Evolutionary conservation across 2,113 vertebrate species (phyloP).

Genomic region (Anser brachyrhynchus): DNA sequence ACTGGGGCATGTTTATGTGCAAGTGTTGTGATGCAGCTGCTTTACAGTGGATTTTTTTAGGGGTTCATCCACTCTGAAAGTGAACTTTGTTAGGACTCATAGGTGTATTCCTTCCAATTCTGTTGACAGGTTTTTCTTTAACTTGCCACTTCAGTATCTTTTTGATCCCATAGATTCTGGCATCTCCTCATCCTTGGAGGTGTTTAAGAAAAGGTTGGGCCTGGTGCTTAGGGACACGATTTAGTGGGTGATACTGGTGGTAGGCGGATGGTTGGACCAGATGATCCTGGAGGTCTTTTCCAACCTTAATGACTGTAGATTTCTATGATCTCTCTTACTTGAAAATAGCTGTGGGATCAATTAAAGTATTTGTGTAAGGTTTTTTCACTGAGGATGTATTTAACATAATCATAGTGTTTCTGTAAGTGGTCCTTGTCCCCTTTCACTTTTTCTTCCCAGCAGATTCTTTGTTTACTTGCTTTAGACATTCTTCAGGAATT

Average conservation of each 20-base stretch:
- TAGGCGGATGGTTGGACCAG: too few species aligned
- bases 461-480: conserved; percentile 16
- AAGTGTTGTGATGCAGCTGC: not conserved
- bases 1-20: not conserved
- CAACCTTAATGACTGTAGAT: too few species aligned
- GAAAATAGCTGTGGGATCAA: not conserved
- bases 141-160: not conserved
- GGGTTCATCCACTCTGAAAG: not conserved
- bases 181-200: not conserved
- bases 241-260: too few species aligned
- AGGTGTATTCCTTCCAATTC: not conserved
- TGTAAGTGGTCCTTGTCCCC: not conserved
- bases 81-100: not conserved
- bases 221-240: too few species aligned
- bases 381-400: not conserved
- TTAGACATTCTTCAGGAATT: conserved; percentile 4
- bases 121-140: not conserved
- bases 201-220: too few species aligned
- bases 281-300: too few species aligned
- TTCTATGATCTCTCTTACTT: not conserved
- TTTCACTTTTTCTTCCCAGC: not conserved
- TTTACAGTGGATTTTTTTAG: not conserved
- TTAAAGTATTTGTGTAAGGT: not conserved
- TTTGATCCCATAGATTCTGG: not conserved
- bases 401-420: not conserved